Evolutionary conservation across 2,888 invertebrate genomes (phyloP).

Genomic region (Xestia xanthographa): DNA sequence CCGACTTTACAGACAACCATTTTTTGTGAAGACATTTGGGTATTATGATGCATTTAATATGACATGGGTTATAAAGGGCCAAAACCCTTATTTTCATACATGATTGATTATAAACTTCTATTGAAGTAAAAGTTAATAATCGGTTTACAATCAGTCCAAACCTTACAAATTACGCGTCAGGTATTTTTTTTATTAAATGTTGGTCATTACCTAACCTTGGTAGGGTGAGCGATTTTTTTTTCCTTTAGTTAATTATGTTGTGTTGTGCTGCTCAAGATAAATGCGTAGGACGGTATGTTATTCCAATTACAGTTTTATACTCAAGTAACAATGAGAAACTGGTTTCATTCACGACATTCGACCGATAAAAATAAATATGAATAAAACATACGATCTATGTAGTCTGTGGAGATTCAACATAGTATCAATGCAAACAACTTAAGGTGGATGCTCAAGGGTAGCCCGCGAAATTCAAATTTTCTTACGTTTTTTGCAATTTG

Average conservation of each 20-base stretch:
- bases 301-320: constrained; percentile 34
- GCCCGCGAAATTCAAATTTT: too few relatives aligned
- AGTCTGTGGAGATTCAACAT: background rate
- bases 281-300: constrained; percentile 24
- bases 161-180: background rate
- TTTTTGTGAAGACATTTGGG: constrained; percentile 10
- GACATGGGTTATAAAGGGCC: background rate
- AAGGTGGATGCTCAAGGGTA: too few relatives aligned
- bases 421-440: constrained; percentile 17
- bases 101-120: background rate
- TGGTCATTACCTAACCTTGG: constrained; percentile 27
- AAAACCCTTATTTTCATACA: background rate
- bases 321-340: constrained; percentile 1
- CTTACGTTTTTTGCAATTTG: too few relatives aligned
- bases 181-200: background rate
- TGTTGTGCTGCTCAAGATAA: constrained; percentile 11
- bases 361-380: constrained; percentile 14
- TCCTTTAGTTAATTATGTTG: constrained; percentile 5
- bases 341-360: constrained; percentile 39
- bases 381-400: constrained; percentile 14
- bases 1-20: too few relatives aligned
- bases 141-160: background rate
- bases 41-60: constrained; percentile 7
- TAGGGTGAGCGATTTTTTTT: constrained; percentile 23
- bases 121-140: background rate